These are phyloP conservation scores for Pelagia noctiluca DNA, from an alignment of 30 jellyfish, hydroid and myxozoan genomes.

Conservation along the genomic window DNA sequence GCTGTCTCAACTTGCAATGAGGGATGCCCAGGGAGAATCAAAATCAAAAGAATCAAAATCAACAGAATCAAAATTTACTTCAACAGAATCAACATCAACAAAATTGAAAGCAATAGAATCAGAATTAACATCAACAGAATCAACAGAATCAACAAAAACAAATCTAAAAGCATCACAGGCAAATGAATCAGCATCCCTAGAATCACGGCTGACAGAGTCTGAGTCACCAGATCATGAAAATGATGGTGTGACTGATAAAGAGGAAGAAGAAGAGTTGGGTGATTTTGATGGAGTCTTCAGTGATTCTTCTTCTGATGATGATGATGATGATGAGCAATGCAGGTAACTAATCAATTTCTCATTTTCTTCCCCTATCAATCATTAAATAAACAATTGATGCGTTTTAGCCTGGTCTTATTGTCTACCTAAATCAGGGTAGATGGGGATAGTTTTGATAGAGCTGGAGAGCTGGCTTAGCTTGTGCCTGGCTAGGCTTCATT, in stretches of 20 bases:
- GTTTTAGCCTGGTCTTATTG: not conserved
- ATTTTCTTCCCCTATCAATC: not conserved
- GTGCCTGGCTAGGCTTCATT: not conserved
- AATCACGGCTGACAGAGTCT: too few species aligned
- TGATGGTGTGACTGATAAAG: not conserved
- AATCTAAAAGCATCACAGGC: not conserved
- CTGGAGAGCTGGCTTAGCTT: not conserved
- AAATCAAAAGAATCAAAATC: too few species aligned
- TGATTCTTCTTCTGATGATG: not conserved
- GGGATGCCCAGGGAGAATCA: too few species aligned
- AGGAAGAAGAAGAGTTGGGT: not conserved
- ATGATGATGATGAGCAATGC: not conserved
- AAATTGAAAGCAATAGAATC: not conserved
- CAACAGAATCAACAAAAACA: not conserved
- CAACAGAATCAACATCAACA: not conserved
- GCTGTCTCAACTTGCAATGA: too few species aligned
- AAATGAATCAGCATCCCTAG: not conserved
- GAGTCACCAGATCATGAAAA: too few species aligned
- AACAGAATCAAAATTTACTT: too few species aligned
- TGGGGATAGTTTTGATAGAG: not conserved
- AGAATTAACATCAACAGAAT: not conserved
- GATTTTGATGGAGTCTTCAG: slow-evolving; percentile 10
- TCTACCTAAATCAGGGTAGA: not conserved
- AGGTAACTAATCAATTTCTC: not conserved
- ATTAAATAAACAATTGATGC: not conserved